Evolutionary conservation across 2,797 vertebrate species (phyloP), one percentile per base, ranked within the genome.

Genomic region (Cynopterus sphinx): DNA sequence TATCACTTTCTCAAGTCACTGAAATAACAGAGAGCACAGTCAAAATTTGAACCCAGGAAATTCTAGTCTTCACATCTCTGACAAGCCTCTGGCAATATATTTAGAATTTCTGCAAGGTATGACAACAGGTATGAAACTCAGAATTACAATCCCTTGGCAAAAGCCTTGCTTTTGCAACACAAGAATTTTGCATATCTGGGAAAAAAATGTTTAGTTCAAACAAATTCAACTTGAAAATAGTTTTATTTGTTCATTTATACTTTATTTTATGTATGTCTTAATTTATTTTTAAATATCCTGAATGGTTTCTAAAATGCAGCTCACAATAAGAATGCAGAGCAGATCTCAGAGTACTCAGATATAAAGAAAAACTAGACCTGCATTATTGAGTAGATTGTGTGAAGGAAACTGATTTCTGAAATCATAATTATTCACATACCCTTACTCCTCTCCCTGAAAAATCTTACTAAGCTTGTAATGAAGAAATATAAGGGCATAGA

Each of bases 401-500:
- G 36, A 73, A 12, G 9, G n/a, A 11, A 55, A 51, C 7, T 55
- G 10, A 55, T 78, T 55, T 33, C 7, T 13, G 24, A 73, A 88
- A 43, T 70, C 51, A 71, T 49, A 51, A 49, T 88, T 36, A 59
- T 16, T 74, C 39, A 67, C 15, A 57, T 33, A 46, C 9, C 31
- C 9, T 73, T 81, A 19, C 7, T 4, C 2, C 1, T 75, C 1
- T 65, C 24, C 2, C 17, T 82, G 26, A 59, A 65, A 93, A 75
- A 61, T 16, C 13, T 12, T 15, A 57, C 12, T 39, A 68, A 70
- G 36, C 5, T 36, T 95, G 9, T 63, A 78, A 7, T 61, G 61
- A 85, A 84, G 19, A 10, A 26, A 68, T 67, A 12, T 36, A 73
- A 81, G 89, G 36, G 39, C 22, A 84, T 81, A 63, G 46, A 74